A percentile compares a stretch with the other conserved stretches of the same genome.
Conservation (phyloP, 2,113 vertebrate species). For the Morone saxatilis region DNA sequence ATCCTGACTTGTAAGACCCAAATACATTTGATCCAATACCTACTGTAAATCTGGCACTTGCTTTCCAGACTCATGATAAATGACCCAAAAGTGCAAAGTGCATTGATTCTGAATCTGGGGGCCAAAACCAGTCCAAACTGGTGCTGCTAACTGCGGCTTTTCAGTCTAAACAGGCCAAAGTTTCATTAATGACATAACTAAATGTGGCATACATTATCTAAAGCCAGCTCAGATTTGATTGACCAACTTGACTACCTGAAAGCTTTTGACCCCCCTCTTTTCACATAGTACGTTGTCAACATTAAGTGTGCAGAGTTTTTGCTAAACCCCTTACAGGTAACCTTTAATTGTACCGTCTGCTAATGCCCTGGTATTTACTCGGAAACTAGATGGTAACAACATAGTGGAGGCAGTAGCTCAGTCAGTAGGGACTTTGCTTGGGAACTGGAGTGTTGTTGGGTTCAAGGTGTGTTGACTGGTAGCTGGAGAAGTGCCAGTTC, state of each 20-base stretch:
- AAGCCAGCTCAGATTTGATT: background rate
- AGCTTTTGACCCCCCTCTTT: background rate
- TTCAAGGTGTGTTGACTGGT: too few relatives aligned
- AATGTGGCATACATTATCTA: background rate
- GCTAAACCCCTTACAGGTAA: too few relatives aligned
- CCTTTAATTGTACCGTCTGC: too few relatives aligned
- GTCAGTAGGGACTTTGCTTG: too few relatives aligned
- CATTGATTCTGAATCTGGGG: background rate
- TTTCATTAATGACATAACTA: background rate
- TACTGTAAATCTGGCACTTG: background rate
- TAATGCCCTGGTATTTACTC: too few relatives aligned
- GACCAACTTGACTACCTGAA: background rate
- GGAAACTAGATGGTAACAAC: too few relatives aligned
- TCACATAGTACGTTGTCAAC: background rate
- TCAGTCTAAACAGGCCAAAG: too few relatives aligned
- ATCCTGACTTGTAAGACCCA: conserved; percentile 12
- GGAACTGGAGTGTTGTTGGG: too few relatives aligned
- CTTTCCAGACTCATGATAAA: background rate
- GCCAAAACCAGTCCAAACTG: background rate
- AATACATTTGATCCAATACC: background rate
- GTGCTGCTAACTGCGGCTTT: background rate
- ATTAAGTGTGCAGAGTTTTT: too few relatives aligned
- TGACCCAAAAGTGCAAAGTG: background rate
- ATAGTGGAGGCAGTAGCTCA: too few relatives aligned
- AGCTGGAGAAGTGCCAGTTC: too few relatives aligned